Conservation (phyloP, 1,140 invertebrate genomes). For the Limonius californicus region DNA sequence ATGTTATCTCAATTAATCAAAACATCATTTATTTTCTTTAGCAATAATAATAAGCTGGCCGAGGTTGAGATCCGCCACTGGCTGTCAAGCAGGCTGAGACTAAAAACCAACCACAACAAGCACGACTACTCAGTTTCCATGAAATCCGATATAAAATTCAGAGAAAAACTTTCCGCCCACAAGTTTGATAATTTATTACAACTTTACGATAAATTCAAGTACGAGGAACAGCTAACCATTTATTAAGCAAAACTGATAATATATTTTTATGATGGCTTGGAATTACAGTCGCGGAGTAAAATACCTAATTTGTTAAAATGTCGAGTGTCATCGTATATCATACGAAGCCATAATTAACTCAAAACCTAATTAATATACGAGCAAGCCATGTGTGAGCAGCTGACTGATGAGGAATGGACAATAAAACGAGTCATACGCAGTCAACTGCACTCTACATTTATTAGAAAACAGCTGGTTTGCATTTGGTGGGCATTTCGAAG, state of each 20-base stretch:
- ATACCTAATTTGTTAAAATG: conserved; percentile 13
- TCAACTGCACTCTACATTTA: conserved; percentile 18
- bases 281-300: neutral
- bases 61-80: no score
- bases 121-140: neutral
- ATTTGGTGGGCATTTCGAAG: conserved; percentile 10
- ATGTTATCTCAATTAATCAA: no score
- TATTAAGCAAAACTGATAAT: neutral
- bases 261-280: neutral
- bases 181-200: conserved; percentile 3
- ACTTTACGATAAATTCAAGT: neutral
- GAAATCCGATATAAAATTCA: neutral
- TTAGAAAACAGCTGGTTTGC: conserved; percentile 22
- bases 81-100: no score
- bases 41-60: no score
- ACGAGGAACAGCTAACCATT: neutral
- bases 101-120: no score
- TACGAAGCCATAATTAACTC: conserved; percentile 24
- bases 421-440: conserved; percentile 26
- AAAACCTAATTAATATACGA: conserved; percentile 26
- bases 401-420: conserved; percentile 29
- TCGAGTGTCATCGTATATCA: conserved; percentile 21
- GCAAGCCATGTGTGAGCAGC: conserved; percentile 25
- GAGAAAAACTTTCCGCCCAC: neutral
- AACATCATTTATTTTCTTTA: no score